Evolutionary conservation across 2,113 vertebrate species (phyloP), one percentile per base, ranked within the genome.

Genomic region (Mesocricetus auratus): DNA sequence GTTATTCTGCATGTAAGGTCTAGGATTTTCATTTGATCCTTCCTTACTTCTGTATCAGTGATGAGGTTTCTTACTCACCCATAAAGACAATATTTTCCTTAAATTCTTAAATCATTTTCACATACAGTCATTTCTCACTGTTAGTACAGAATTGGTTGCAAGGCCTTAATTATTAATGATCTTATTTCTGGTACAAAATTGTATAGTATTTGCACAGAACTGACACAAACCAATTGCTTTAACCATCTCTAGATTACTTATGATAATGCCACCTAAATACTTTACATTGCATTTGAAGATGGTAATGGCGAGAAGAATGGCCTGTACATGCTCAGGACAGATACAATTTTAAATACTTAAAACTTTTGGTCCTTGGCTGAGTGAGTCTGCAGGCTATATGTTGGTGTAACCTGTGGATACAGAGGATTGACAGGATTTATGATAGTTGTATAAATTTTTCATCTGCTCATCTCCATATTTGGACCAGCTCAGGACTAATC

Each of bases 1-100:
- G 47, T 89, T 94, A 64, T 62, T 92, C 9, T 74, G 26, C 3
- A 47, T 92, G 73, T 90, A 47, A 94, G 50, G 64, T 90, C 58
- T 83, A 69, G 7, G 17, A 9, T 74, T 87, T 77, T 87, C 29
- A 91, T 91, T 81, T 90, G 66, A 29, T 75, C 50, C 75, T 68
- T 87, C 87, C 1, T n/a, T 69, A 29, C 82, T 87, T 82, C 42
- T 62, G 21, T 87, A 87, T 90, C 58, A 78, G 39, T 85, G 26
- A 17, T 90, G 81, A 56, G 36, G 64, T 94, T 71, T 77, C 24
- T 53, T 53, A 12, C 90, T 50, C 17, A 62, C 9, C 42, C 33
- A n/a, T 82, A 53, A 47, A n/a, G 36, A n/a, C 6, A 0, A 21
- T 75, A 36, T 82, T 93, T 95, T 75, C 42, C 47, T 74, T 39